Evolutionary conservation across 2,888 invertebrate species (phyloP).

Genomic region (Heliconius charithonia): DNA sequence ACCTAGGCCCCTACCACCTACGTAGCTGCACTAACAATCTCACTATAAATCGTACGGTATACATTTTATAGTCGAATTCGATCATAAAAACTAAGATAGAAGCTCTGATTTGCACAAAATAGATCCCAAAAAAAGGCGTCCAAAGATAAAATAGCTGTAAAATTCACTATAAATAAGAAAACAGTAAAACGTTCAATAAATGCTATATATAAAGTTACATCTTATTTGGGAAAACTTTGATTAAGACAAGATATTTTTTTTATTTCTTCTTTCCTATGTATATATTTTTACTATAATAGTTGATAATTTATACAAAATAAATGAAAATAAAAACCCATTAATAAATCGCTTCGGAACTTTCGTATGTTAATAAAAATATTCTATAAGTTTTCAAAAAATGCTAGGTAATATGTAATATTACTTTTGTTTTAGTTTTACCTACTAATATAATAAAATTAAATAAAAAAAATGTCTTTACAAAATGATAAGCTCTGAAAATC

Average conservation of each 20-base stretch:
- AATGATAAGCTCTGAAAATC: background rate
- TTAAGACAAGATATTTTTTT: too few species aligned
- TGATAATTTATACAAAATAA: background rate
- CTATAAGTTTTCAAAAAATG: background rate
- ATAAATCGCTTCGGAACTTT: background rate
- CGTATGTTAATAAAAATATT: background rate
- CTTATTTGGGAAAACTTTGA: background rate
- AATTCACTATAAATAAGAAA: conserved; percentile 31
- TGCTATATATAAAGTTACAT: background rate
- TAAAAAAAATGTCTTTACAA: too few species aligned
- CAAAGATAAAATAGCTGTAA: conserved; percentile 37
- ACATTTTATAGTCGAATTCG: conserved; percentile 26
- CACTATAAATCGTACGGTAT: conserved; percentile 20
- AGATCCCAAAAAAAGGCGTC: conserved; percentile 29
- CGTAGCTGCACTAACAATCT: background rate
- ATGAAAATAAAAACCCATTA: background rate
- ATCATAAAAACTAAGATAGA: conserved; percentile 40
- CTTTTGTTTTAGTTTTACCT: background rate
- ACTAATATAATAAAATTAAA: too few species aligned
- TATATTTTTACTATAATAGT: too few species aligned
- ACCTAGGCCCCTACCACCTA: background rate
- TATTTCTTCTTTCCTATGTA: too few species aligned
- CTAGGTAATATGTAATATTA: background rate
- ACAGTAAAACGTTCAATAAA: conserved; percentile 15
- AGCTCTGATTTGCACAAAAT: conserved; percentile 34